Evolutionary conservation across 2,113 vertebrate species (phyloP), one percentile per base, ranked within the genome.

Genomic region (Melospiza melodia): DNA sequence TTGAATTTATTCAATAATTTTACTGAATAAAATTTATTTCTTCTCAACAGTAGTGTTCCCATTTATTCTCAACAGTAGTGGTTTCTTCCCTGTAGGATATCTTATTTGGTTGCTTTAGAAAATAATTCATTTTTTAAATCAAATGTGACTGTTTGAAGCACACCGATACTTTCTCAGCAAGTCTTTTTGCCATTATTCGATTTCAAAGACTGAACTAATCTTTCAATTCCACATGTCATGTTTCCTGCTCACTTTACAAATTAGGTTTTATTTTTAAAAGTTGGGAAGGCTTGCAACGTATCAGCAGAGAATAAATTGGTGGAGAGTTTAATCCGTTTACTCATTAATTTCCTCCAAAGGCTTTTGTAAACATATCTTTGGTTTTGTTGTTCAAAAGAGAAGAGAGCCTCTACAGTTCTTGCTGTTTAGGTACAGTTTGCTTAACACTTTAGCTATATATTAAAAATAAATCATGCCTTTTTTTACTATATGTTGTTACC

Each of bases 121-220:
- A 91, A 74, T 0, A 95, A 93, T 91, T 95, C 41, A 83, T 93
- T 90, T 96, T 48, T 59, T 30, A 93, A 46, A 93, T 66, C 73
- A 81, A 90, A 96, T 51, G 31, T 52, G 76, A 89, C 88, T 77
- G 30, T 83, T 74, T 15, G 10, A 94, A 69, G 58, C 72, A 93
- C 76, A 89, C 48, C 5, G 8, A 48, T 88, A 81, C 69, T 87
- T 89, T 72, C 69, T 92, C 85, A 77, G 37, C 44, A 83, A 77
- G 41, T 46, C 28, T 69, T 95, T 92, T 66, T 92, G n/a, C 77
- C 49, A 35, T 89, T 94, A 94, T 46, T 94, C 54, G 17, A 33
- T 91, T 95, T 85, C 76, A 79, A 84, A 96, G 75, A 94, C 90
- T 57, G 39, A 97, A 80, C 41, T 51, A 84, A 89, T 92, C 48